A percentile compares a stretch with the other conserved stretches of the same genome.
Evolutionary conservation across 2,888 invertebrate species (phyloP).

Genomic region (Ligdia adustata): DNA sequence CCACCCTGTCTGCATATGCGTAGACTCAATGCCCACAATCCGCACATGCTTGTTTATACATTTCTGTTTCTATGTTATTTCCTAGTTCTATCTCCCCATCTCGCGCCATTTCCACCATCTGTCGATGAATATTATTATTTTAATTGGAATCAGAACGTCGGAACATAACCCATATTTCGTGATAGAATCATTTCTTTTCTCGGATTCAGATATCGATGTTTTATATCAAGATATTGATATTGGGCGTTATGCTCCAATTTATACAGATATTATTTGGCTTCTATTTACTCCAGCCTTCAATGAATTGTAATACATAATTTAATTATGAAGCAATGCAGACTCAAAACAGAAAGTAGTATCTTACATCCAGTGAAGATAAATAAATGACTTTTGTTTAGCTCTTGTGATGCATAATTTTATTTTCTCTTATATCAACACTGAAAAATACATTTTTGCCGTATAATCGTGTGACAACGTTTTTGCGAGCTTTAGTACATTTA

Average conservation of each 20-base stretch:
- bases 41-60: conserved; percentile 25
- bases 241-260: conserved; percentile 12
- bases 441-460: too few relatives aligned
- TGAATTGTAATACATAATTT: too few relatives aligned
- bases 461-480: too few relatives aligned
- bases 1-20: conserved; percentile 27
- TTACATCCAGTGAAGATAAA: too few relatives aligned
- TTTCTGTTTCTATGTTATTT: conserved; percentile 30
- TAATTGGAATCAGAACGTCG: conserved; percentile 24
- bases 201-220: conserved; percentile 21
- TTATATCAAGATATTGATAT: conserved; percentile 22
- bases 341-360: too few relatives aligned
- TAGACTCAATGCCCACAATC: conserved; percentile 24
- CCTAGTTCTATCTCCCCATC: conserved; percentile 26
- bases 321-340: too few relatives aligned
- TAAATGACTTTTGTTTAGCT: too few relatives aligned
- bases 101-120: conserved; percentile 24
- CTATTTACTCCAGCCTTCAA: conserved; percentile 10
- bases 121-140: conserved; percentile 24
- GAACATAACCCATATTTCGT: conserved; percentile 34
- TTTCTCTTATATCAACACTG: too few relatives aligned
- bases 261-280: conserved; percentile 3
- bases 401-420: too few relatives aligned
- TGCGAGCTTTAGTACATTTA: too few relatives aligned
- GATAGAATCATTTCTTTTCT: conserved; percentile 25